Evolutionary conservation across 2,888 invertebrate genomes (phyloP), one percentile per base, ranked within the genome.

Genomic region (Spilarctia lutea): DNA sequence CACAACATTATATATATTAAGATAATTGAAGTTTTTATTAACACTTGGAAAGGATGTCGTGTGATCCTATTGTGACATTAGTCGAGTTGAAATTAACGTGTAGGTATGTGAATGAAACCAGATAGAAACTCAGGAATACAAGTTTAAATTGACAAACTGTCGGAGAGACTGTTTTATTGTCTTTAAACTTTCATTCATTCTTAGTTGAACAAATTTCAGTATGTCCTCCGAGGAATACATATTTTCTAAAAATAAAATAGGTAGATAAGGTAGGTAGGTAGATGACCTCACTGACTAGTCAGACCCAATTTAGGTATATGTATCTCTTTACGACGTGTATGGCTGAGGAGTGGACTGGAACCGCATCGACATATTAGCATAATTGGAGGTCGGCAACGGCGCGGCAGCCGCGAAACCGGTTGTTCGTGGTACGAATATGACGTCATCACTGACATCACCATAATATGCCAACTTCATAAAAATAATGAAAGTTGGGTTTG

Each of bases 391-490:
- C 93, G 89, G 78, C 90, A 83, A 81, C 83, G 78, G 77, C 80
- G 77, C 80, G 84, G 80, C 75, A 78, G 81, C 79, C 84, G 81
- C 84, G 84, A 90, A 91, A 94, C 94, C 92, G 92, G 94, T 94
- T 94, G 87, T 88, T 87, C 88, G 87, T 86, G 87, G 88, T 88
- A 89, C 87, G 85, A 86, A 84, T 75, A 86, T 94, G 91, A 94
- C 93, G 94, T 93, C 94, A 94, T 85, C 87, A 82, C 75, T 95
- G 94, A 94, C 92, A 92, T 94, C 94, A 95, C 74, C 75, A 70
- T 71, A 33, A 33, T 35, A 77, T 75, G 79, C 79, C 69, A 80
- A 45, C 77, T 79, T 71, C 73, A 76, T 79, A 81, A 79, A 79
- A 82, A 77, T 79, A 74, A 78, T 78, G 60, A 81, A 80, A 80